Evolutionary conservation across 2,797 vertebrate genomes (phyloP), one percentile per base, ranked within the genome.

Genomic region (Trematomus bernacchii): DNA sequence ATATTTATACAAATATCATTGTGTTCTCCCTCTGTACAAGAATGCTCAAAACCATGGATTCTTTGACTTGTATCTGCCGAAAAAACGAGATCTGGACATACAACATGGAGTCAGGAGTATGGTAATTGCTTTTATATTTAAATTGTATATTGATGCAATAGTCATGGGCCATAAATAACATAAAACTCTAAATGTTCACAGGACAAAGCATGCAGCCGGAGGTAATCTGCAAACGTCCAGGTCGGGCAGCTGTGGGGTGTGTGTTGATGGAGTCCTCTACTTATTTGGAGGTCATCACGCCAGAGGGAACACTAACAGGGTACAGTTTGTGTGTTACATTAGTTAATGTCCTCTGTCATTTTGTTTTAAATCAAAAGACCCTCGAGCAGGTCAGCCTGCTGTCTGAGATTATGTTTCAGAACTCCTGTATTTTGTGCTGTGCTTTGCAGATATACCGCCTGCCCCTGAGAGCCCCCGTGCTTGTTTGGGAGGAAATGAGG

Each of bases 251-350:
- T 99, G 98, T 59, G 98, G 96, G 0, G 95, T 96, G 67, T 98
- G 96, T 80, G 95, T 99, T 9, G 97, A 99, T 57, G 95, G 96
- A 4, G 94, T 97, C 46, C 86, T 99, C 7, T 98, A 99, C 85
- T 93, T 99, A n/a, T 99, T 99, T 6, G 98, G 98, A 48, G 98
- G 98, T 8, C 98, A 99, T 84, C 97, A 99, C 1, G 95, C 96
- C 7, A 93, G 94, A 33, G 98, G 98, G 83, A 99, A 99, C 73
- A 98, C 97, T 1, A 98, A 99, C 83, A 95, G 96, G 96, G 98
- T 98, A 67, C 84, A 90, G 16, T 43, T 73, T 53, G 10, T 23
- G 6, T 30, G 4, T 33, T 51, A 15, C 5, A 10, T 50, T 5
- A 5, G 21, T 10, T 50, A 3, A 27, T 10, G 6, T 44, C 4